Base-by-base conservation (phyloP, 1,140 invertebrate species). In the Aplysia californica region DNA sequence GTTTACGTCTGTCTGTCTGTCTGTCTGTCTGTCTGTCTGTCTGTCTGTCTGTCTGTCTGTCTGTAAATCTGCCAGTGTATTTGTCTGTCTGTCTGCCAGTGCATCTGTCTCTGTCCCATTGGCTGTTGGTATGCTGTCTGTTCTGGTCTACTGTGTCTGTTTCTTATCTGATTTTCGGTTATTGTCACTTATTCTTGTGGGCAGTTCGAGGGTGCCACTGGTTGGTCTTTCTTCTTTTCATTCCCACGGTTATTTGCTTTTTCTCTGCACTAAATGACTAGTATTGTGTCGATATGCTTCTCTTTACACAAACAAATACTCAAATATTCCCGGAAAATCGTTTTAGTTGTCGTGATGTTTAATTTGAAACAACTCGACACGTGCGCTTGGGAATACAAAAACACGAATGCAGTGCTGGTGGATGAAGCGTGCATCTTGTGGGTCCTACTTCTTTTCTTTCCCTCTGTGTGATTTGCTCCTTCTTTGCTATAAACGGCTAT, bases 11-110 rank as follows among this genome's bases (percentile, higher is more conserved):
- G 6, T 61, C 58, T 61, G 6, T 61, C 58, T 61, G 6, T 61
- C 58, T 61, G 6, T 61, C 58, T 61, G 6, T 61, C 58, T 61
- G 6, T 61, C 58, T 61, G 6, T 61, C 58, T 61, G 6, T 61
- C 58, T 61, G 6, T 61, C 58, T 61, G 6, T 61, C 58, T 61
- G 6, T 61, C 58, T 61, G 6, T 61, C 58, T 61, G 6, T 61
- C 58, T 61, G 6, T 61, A 10, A 18, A 20, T 61, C 58, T 61
- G 6, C 29, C 58, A 18, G 6, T 61, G 10, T 61, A 20, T 61
- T 26, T 61, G 6, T 61, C 58, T 61, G 6, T 61, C 58, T 61
- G 6, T 61, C 58, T 61, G 6, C 29, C 58, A 18, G 6, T 61
- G 10, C 29, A 20, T 61, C 10, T 61, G 10, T 61, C 58, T 29